These are phyloP conservation scores for Hirudinaria manillensis DNA, from an alignment of 2,888 invertebrate genomes.

Conservation along the genomic window DNA sequence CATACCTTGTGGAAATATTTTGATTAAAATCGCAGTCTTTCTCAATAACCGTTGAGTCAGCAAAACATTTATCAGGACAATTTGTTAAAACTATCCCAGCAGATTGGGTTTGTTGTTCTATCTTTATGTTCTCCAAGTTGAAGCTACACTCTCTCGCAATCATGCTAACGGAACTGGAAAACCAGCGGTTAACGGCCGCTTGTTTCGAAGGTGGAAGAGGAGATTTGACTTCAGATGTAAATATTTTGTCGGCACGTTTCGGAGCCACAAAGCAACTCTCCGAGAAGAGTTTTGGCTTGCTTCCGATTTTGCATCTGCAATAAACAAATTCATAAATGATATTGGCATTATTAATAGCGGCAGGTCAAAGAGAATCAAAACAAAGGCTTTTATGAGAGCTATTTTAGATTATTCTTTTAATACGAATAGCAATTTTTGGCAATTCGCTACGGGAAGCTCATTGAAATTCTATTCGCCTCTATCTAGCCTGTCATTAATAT, in stretches of 20 bases:
- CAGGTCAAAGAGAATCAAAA: background rate
- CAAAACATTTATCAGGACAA: slow-evolving; percentile 6
- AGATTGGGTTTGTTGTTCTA: background rate
- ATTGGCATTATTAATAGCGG: too few species aligned
- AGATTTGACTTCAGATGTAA: slow-evolving; percentile 3
- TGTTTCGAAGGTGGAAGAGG: background rate
- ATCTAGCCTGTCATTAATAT: background rate
- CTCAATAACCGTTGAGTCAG: background rate
- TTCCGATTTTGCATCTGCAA: slow-evolving; percentile 6
- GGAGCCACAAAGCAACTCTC: slow-evolving; percentile 24
- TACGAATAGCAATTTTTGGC: background rate
- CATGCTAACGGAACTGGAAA: slow-evolving; percentile 17
- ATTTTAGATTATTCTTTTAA: background rate
- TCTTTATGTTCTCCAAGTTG: background rate
- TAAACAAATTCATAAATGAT: too few species aligned
- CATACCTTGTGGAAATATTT: background rate
- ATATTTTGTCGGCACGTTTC: background rate
- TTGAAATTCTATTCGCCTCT: background rate
- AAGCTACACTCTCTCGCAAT: background rate
- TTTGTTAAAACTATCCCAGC: background rate
- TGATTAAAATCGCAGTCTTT: slow-evolving; percentile 9
- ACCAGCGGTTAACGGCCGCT: slow-evolving; percentile 1
- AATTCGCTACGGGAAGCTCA: background rate
- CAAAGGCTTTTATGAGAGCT: too few species aligned
- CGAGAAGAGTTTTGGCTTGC: slow-evolving; percentile 18